These are phyloP conservation scores for Spilarctia lutea DNA, from an alignment of 2,888 invertebrate genomes.

Conservation along the genomic window DNA sequence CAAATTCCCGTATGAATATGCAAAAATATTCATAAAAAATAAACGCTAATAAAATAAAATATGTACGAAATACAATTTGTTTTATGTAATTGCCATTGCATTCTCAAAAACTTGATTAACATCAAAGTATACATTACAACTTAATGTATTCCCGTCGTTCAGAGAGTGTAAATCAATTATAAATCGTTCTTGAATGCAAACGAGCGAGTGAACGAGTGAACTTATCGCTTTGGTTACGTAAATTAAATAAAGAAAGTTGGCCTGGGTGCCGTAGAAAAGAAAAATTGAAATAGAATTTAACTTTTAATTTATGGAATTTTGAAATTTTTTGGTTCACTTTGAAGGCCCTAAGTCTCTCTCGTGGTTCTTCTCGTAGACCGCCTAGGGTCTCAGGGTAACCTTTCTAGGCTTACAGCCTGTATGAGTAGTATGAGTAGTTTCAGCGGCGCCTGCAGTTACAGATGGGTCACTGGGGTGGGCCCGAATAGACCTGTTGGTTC, in stretches of 20 bases:
- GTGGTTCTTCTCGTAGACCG: too few species aligned
- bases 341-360: too few species aligned
- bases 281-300: neutral
- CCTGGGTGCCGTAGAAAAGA: constrained; percentile 25
- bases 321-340: too few species aligned
- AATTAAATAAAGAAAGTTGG: constrained; percentile 20
- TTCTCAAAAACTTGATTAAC: constrained; percentile 40
- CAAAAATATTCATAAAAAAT: constrained; percentile 32
- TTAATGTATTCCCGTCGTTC: constrained; percentile 43
- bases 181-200: constrained; percentile 58
- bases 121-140: constrained; percentile 34
- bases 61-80: constrained; percentile 32
- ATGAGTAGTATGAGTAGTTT: too few species aligned
- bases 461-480: too few species aligned
- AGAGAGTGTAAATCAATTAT: constrained; percentile 58
- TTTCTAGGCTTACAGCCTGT: too few species aligned
- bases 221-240: constrained; percentile 32
- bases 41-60: constrained; percentile 20
- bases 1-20: neutral
- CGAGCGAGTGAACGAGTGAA: constrained; percentile 40
- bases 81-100: constrained; percentile 26
- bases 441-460: too few species aligned
- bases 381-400: too few species aligned
- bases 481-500: too few species aligned
- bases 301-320: too few species aligned